Evolutionary conservation across 2,888 invertebrate species (phyloP), one percentile per base, ranked within the genome.

Genomic region (Diabrotica balteata): DNA sequence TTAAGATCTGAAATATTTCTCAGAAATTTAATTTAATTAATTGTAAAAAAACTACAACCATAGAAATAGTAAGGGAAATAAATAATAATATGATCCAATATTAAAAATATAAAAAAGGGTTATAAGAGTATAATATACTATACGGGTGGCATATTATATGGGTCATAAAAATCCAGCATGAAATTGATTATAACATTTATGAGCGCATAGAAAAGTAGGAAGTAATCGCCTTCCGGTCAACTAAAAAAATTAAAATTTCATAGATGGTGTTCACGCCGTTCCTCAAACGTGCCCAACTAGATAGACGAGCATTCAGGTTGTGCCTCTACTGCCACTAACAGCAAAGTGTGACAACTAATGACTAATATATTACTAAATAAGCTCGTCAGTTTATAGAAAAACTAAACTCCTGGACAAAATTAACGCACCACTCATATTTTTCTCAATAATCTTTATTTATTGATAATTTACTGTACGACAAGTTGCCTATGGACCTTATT

Each of bases 171-270:
- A 45, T 57, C 45, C 45, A 57, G 44, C 17, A 43, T 45, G 44
- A 57, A 57, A 42, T 54, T 32, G 42, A 54, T 54, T 54, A 17
- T 45, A 44, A 11, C 44, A 57, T 52, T 17, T 11, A 45, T 11
- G 45, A 57, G 45, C 51, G 63, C 51, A 58, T 63, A 45, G 45
- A 63, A 57, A 63, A 63, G 58, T 57, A 63, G 63, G 63, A 63
- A 63, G 58, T 63, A 63, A 63, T 63, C 51, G 57, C 57, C 57
- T 63, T 63, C 63, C 63, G 63, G 63, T 63, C 45, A 17, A 49
- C 45, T 45, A 42, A 58, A 51, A 58, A 63, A 63, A 63, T 63
- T 57, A 63, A 63, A 63, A 63, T 63, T 63, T 63, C 57, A 58
- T 55, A 63, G 63, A 47, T 51, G 45, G 57, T 63, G 51, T 32